These are phyloP conservation scores for Scrobipalpa costella DNA, from an alignment of 2,888 invertebrate species.

Conservation along the genomic window DNA sequence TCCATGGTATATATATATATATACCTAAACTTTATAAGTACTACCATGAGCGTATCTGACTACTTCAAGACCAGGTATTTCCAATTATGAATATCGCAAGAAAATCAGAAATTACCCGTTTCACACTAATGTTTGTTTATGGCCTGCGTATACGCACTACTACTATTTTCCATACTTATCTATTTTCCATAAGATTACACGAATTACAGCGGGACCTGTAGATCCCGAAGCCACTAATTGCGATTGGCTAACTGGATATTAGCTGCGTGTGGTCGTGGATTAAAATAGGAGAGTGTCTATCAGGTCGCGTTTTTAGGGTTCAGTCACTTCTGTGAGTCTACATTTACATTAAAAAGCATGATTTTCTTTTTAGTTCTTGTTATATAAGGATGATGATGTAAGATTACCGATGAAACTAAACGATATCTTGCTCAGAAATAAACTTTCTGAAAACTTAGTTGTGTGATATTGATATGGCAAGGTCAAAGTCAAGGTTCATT, in stretches of 20 bases:
- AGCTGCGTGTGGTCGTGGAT: conserved; percentile 28
- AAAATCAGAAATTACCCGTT: conserved; percentile 4
- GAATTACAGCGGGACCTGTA: conserved; percentile 2
- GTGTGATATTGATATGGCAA: no score
- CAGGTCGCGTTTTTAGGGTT: conserved; percentile 15
- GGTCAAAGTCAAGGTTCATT: no score
- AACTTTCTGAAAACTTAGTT: no score
- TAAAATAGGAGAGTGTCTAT: conserved; percentile 28
- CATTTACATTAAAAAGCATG: no score
- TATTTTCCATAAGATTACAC: conserved; percentile 16
- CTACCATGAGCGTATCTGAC: no score
- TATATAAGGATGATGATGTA: no score
- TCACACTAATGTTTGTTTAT: conserved; percentile 11
- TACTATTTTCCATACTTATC: conserved; percentile 16
- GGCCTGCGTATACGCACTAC: conserved; percentile 4
- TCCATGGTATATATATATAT: no score
- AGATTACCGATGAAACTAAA: no score
- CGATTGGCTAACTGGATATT: background rate
- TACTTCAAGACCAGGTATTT: background rate
- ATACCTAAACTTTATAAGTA: no score
- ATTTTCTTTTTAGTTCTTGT: no score
- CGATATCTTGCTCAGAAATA: no score
- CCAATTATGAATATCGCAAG: background rate
- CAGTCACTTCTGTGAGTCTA: background rate
- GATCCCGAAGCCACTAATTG: conserved; percentile 14